These are phyloP conservation scores for Ditula angustiorana DNA, from an alignment of 2,888 invertebrate genomes.

Conservation along the genomic window DNA sequence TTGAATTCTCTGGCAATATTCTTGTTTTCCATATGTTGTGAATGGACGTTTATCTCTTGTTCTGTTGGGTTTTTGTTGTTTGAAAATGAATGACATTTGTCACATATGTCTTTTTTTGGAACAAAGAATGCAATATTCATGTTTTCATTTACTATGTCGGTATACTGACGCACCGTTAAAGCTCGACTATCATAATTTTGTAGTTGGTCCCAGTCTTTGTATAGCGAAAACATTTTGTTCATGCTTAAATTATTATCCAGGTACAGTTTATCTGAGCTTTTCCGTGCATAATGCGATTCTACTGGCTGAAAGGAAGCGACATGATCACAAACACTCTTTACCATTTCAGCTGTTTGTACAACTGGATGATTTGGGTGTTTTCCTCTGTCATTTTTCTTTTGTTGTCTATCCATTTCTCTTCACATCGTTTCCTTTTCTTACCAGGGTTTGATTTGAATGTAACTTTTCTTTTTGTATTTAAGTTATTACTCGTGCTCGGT, in stretches of 20 bases:
- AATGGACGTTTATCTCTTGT: too few species aligned
- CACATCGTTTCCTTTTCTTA: background rate
- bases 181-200: background rate
- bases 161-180: background rate
- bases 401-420: too few species aligned
- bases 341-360: background rate
- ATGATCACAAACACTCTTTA: background rate
- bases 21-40: too few species aligned
- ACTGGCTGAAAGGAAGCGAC: background rate
- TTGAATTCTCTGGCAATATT: too few species aligned
- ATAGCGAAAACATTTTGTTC: background rate
- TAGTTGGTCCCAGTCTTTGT: background rate
- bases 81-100: too few species aligned
- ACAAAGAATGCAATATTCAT: too few species aligned
- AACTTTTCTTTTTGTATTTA: background rate
- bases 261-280: background rate
- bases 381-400: background rate
- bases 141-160: too few species aligned
- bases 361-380: background rate
- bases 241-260: background rate
- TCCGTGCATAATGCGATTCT: background rate
- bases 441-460: background rate
- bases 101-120: too few species aligned
- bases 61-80: too few species aligned
- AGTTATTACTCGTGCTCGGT: background rate